Evolutionary conservation across 2,888 invertebrate genomes (phyloP), one percentile per base, ranked within the genome.

Genomic region (Drosophila quinaria): DNA sequence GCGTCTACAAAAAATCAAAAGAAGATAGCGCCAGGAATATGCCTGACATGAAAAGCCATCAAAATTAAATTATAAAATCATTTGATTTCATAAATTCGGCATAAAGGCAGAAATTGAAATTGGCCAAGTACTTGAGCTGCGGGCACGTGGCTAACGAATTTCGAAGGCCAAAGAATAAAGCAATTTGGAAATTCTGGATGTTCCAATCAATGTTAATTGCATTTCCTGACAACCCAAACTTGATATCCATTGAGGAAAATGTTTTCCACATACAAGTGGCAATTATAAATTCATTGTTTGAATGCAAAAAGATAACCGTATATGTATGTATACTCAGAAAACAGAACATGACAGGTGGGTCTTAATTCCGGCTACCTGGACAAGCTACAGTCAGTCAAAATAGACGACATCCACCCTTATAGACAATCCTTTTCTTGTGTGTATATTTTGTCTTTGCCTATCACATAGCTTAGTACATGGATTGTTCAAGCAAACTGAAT

Each of bases 41-140:
- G 69, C 17, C 67, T 64, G 69, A 70, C 68, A 81, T 64, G 67
- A 79, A 69, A 67, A 72, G 56, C 62, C 37, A 86, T 83, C 69
- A 75, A 88, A 86, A 74, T 68, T 42, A 35, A 83, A 86, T 86
- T 82, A 73, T 67, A 71, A 80, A 70, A 65, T 47, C 61, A 70
- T 83, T 80, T 66, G 69, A 82, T 80, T 74, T 69, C 73, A 83
- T 63, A 44, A 74, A 77, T 72, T 67, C 68, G 69, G 54, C 70
- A 69, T 37, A 42, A 33, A 44, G 61, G 35, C 56, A 52, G 61
- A 59, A 19, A 37, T 46, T 17, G 31, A 68, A 68, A 72, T 70
- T 50, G 33, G 37, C 51, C 39, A 37, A 37, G 37, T 60, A 59
- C 47, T 74, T 74, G 47, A 78, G 56, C 50, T 70, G 22, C 49